These are phyloP conservation scores for Trichopoda pennipes DNA, from an alignment of 2,888 invertebrate species.

Conservation along the genomic window DNA sequence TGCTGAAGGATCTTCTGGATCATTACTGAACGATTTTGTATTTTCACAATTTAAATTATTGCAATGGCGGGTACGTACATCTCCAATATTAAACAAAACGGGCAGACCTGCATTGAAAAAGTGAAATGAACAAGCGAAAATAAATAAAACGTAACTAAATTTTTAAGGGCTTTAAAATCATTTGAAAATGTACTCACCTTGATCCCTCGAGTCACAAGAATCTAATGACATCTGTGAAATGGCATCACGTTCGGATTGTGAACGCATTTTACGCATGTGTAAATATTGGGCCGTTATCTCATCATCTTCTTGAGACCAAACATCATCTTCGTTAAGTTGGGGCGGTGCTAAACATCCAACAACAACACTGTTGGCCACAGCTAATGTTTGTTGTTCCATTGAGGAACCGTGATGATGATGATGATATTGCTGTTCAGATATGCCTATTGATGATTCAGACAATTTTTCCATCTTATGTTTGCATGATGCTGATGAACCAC, in stretches of 20 bases:
- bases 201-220: conserved; percentile 88
- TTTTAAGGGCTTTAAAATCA: neutral
- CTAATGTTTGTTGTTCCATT: conserved; percentile 11
- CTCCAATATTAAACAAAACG: conserved; percentile 81
- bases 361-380: conserved; percentile 62
- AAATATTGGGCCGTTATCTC: conserved; percentile 91
- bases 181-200: conserved; percentile 75
- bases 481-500: conserved; percentile 68
- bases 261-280: conserved; percentile 82
- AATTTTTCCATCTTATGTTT: conserved; percentile 72
- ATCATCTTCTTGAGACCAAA: conserved; percentile 98
- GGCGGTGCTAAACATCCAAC: conserved; percentile 76
- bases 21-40: conserved; percentile 91
- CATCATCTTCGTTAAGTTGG: conserved; percentile 84
- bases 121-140: too few species aligned
- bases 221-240: conserved; percentile 95
- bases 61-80: conserved; percentile 81
- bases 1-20: conserved; percentile 99
- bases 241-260: conserved; percentile 87
- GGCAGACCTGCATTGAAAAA: conserved; percentile 74
- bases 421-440: conserved; percentile 8
- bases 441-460: conserved; percentile 67
- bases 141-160: neutral
- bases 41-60: conserved; percentile 85
- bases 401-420: neutral